phyloP scores from a whole-genome alignment of 2,888 invertebrate genomes.

The Spialia ferax region DNA sequence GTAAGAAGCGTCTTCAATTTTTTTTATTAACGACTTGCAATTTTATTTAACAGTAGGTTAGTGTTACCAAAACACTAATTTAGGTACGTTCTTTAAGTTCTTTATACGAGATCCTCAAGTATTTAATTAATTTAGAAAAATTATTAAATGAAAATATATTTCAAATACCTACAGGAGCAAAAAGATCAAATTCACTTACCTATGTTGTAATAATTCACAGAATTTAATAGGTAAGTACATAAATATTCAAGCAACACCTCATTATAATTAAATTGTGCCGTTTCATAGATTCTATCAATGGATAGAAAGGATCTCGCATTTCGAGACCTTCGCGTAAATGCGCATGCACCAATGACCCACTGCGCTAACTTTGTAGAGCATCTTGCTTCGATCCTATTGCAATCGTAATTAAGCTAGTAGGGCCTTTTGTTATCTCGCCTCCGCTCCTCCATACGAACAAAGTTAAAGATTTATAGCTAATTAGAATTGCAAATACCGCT shows the following conservation, averaged over 20 bases:
- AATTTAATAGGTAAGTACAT: too few relatives aligned
- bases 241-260: neutral
- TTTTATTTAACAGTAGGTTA: too few relatives aligned
- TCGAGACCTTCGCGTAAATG: slow-evolving; percentile 57
- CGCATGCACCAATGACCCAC: slow-evolving; percentile 71
- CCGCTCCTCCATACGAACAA: slow-evolving; percentile 28
- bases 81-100: too few relatives aligned
- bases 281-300: slow-evolving; percentile 2
- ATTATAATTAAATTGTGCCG: neutral
- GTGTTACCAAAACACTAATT: too few relatives aligned
- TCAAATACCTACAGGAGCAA: too few relatives aligned
- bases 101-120: too few relatives aligned
- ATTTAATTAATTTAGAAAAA: too few relatives aligned
- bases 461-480: slow-evolving; percentile 38
- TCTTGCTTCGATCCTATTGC: slow-evolving; percentile 59
- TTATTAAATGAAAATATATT: too few relatives aligned
- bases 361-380: slow-evolving; percentile 79
- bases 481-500: slow-evolving; percentile 37
- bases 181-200: too few relatives aligned
- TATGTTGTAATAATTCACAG: too few relatives aligned
- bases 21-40: too few relatives aligned
- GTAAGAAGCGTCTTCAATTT: too few relatives aligned
- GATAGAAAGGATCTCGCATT: neutral
- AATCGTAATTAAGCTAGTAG: slow-evolving; percentile 69
- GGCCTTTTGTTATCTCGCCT: slow-evolving; percentile 46